Evolutionary conservation across 1,140 invertebrate species (phyloP).

Genomic region (Paraescarpia echinospica): DNA sequence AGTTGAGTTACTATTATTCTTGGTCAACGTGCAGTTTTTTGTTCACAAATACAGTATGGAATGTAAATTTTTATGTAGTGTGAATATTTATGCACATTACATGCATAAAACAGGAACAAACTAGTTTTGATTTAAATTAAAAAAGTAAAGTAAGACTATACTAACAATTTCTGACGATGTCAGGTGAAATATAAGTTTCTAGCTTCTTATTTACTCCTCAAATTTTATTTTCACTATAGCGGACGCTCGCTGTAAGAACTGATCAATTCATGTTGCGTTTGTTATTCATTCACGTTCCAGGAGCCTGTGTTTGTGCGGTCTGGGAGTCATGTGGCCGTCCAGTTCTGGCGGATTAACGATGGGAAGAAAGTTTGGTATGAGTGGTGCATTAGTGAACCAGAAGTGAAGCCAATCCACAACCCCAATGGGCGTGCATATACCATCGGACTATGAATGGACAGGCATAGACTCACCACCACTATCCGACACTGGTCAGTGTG

Average conservation of each 20-base stretch:
- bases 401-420: conserved; percentile 73
- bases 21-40: neutral
- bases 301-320: conserved; percentile 73
- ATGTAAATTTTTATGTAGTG: too few relatives aligned
- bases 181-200: too few relatives aligned
- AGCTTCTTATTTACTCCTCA: too few relatives aligned
- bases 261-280: conserved; percentile 21
- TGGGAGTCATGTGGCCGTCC: conserved; percentile 72
- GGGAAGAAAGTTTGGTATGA: conserved; percentile 93
- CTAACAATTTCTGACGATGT: too few relatives aligned
- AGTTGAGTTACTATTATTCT: neutral
- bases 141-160: too few relatives aligned
- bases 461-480: neutral
- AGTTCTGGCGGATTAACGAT: conserved; percentile 81
- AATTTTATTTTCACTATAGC: too few relatives aligned
- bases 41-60: neutral
- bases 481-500: neutral
- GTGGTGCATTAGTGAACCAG: conserved; percentile 79
- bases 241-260: too few relatives aligned
- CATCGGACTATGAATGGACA: conserved; percentile 61
- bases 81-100: neutral
- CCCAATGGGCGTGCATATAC: conserved; percentile 76
- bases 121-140: too few relatives aligned
- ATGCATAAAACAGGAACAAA: conserved; percentile 5
- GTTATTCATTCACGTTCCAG: conserved; percentile 55